A percentile compares a stretch with the other conserved stretches of the same genome.
Evolutionary conservation across 2,113 vertebrate species (phyloP).

Genomic region (Rhizomys pruinosus): DNA sequence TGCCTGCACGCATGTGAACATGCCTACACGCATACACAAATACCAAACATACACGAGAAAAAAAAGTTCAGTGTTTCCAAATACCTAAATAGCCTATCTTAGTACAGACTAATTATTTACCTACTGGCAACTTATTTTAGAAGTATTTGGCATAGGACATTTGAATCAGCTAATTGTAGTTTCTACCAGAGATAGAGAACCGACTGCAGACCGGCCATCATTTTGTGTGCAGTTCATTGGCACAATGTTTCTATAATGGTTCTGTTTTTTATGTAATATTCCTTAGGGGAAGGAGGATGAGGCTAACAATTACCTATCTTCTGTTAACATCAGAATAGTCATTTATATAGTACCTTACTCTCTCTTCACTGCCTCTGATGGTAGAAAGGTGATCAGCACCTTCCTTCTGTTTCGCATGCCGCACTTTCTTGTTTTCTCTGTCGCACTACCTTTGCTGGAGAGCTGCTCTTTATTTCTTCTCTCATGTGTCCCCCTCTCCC

Average conservation of each 20-base stretch:
- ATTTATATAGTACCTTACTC: not conserved
- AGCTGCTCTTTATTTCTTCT: not conserved
- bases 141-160: not conserved
- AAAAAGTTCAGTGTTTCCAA: not conserved
- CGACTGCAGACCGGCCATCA: not conserved
- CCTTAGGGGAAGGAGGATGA: not conserved
- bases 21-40: not conserved
- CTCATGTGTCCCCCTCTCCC: not conserved
- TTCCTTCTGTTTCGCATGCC: not conserved
- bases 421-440: not conserved
- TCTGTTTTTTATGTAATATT: conserved; percentile 12
- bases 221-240: conserved; percentile 12
- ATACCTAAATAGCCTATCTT: not conserved
- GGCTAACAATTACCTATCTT: conserved; percentile 27
- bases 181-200: conserved; percentile 23
- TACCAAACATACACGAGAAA: no score
- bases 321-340: not conserved
- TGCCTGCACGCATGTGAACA: no score
- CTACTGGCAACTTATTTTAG: not conserved
- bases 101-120: not conserved
- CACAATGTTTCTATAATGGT: conserved; percentile 9
- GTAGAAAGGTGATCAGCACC: no score
- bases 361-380: not conserved
- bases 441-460: not conserved
- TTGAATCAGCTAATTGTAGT: not conserved